These are phyloP conservation scores for Anoplopoma fimbria DNA, from an alignment of 2,113 vertebrate genomes.

Conservation along the genomic window DNA sequence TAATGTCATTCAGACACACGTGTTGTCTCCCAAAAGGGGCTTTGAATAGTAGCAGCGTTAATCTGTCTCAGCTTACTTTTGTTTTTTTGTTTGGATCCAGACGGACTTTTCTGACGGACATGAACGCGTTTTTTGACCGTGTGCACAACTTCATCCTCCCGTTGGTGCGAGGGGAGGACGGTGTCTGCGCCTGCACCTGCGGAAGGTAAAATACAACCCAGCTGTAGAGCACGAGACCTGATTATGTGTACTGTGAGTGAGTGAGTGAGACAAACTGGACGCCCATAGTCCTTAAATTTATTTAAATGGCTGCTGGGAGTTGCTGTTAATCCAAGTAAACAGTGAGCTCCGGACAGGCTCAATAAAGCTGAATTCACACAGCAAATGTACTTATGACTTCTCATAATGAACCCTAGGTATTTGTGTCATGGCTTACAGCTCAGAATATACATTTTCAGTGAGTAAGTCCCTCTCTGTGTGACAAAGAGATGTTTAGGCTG, in stretches of 20 bases:
- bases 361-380: neutral
- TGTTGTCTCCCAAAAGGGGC: too few relatives aligned
- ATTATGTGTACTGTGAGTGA: neutral
- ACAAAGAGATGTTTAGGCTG: neutral
- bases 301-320: neutral
- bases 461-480: neutral
- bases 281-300: neutral
- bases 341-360: neutral
- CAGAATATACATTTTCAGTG: neutral
- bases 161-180: conserved; percentile 89
- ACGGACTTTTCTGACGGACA: conserved; percentile 82
- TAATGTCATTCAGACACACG: too few relatives aligned
- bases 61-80: neutral
- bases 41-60: too few relatives aligned
- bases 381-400: neutral
- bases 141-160: conserved; percentile 94
- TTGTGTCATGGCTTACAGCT: neutral
- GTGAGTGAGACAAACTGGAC: neutral
- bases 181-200: conserved; percentile 92
- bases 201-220: conserved; percentile 84
- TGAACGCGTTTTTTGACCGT: conserved; percentile 91
- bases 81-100: neutral
- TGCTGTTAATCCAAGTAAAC: neutral
- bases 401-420: too few relatives aligned
- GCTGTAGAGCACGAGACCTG: neutral